Base-by-base conservation (phyloP, 2,888 invertebrate genomes). In the Morpho deidamia region DNA sequence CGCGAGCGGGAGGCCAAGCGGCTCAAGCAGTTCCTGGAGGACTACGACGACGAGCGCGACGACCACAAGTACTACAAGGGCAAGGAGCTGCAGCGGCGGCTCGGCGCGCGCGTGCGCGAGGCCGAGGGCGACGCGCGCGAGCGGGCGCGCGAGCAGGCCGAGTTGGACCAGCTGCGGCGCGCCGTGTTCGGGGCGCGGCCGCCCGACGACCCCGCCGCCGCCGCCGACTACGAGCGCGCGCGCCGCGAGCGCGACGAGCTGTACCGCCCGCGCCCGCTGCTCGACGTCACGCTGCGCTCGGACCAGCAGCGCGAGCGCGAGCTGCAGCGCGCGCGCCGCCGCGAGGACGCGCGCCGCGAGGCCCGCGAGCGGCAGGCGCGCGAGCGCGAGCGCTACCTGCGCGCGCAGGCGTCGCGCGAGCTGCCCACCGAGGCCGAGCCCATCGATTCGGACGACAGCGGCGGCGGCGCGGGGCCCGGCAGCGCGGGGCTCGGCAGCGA, bases 31-130 rank as follows among this genome's bases (percentile, higher is more conserved):
- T 99, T 99, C 83, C 92, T 99, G 3, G 99, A 99, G 87, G 99
- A 99, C 82, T 99, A 99, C 76, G 99, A 99, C 74, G 99, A 99
- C 81, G 98, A 99, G 82, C 91, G 98, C 50, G 98, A 99, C 81
- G 99, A 99, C 80, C 92, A 95, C 46, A 99, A 99, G 89, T 99
- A 96, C 89, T 99, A 99, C 91, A 93, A 93, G 74, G 96, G 96
- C 53, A 94, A 96, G 75, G 97, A 97, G 78, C 88, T 99, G 63
- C 95, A 96, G 77, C 93, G 96, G 59, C 92, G 99, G n/a, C 91
- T 98, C 53, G 95, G 95, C 37, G 97, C 97, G 74, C 92, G 99
- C 62, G 97, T 98, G 62, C 94, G 96, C 64, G 99, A 99, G 85
- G 96, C 97, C 7, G 97, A 98, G 78, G 91, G 92, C 7, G 99